Percentiles rank a stretch among this genome's conserved stretches.
Evolutionary conservation across 2,888 invertebrate genomes (phyloP).

Genomic region (Zonitis immaculata): DNA sequence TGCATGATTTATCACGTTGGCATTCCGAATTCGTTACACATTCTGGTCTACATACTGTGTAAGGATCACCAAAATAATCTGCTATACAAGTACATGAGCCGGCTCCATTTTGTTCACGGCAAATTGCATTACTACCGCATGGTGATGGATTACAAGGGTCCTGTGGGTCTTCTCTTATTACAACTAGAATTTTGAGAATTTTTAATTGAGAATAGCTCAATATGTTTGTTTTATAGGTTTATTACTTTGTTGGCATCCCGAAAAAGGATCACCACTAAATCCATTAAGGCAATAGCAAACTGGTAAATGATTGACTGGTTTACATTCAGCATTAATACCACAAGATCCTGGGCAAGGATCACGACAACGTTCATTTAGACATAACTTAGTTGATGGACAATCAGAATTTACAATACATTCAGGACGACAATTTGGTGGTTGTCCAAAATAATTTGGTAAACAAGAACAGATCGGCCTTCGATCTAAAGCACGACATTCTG

Average conservation of each 20-base stretch:
- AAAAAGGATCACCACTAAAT: slow-evolving; percentile 75
- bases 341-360: slow-evolving; percentile 74
- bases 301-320: slow-evolving; percentile 66
- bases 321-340: slow-evolving; percentile 67
- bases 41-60: slow-evolving; percentile 80
- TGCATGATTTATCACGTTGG: slow-evolving; percentile 68
- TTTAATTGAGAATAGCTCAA: not conserved
- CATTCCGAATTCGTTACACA: slow-evolving; percentile 86
- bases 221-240: not conserved
- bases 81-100: slow-evolving; percentile 78
- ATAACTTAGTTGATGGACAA: slow-evolving; percentile 66
- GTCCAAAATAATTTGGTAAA: slow-evolving; percentile 66
- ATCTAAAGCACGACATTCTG: slow-evolving; percentile 65
- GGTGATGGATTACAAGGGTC: slow-evolving; percentile 79
- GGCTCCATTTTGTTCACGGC: slow-evolving; percentile 73
- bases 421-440: slow-evolving; percentile 73
- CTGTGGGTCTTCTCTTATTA: slow-evolving; percentile 52
- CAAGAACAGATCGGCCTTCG: slow-evolving; percentile 72
- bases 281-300: slow-evolving; percentile 67
- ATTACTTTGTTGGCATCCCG: slow-evolving; percentile 59
- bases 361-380: slow-evolving; percentile 66
- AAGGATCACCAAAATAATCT: slow-evolving; percentile 83
- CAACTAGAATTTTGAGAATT: slow-evolving; percentile 40
- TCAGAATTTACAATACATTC: slow-evolving; percentile 71
- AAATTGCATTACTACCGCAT: slow-evolving; percentile 81